Conservation (phyloP, 2,797 vertebrate genomes). For the Erethizon dorsatum region DNA sequence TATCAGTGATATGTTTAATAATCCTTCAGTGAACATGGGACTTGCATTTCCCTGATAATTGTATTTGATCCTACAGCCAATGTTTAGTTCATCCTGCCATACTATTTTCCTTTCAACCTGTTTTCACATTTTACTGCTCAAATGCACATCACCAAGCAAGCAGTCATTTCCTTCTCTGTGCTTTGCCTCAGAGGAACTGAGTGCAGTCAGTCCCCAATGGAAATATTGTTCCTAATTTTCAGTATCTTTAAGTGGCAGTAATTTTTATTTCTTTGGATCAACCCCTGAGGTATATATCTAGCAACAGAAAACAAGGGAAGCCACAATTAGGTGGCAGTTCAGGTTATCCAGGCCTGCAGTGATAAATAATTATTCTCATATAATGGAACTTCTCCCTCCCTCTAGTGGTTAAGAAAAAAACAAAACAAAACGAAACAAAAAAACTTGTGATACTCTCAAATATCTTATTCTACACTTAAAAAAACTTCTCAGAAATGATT, state of each 20-base stretch:
- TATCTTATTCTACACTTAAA: not conserved
- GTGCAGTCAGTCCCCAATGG: not conserved
- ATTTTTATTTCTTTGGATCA: not conserved
- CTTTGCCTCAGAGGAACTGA: not conserved
- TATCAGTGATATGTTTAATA: not conserved
- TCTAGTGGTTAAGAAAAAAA: constrained; percentile 54
- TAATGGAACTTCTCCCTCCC: not conserved
- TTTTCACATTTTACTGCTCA: not conserved
- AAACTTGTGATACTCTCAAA: not conserved
- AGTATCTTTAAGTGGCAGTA: not conserved
- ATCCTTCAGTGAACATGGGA: not conserved
- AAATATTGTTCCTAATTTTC: not conserved
- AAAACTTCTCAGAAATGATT: not conserved
- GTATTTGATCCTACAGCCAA: not conserved
- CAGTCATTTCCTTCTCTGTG: not conserved
- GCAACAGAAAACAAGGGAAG: not conserved
- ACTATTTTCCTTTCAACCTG: not conserved
- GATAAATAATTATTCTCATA: not conserved
- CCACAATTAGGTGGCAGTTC: not conserved
- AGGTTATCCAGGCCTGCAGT: not conserved
- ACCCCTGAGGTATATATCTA: not conserved
- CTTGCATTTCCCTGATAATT: not conserved
- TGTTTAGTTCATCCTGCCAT: not conserved
- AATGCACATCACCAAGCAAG: not conserved
- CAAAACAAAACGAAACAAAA: not conserved